Evolutionary conservation across 2,888 invertebrate genomes (phyloP).

Genomic region (Himalopsyche kuldschensis): DNA sequence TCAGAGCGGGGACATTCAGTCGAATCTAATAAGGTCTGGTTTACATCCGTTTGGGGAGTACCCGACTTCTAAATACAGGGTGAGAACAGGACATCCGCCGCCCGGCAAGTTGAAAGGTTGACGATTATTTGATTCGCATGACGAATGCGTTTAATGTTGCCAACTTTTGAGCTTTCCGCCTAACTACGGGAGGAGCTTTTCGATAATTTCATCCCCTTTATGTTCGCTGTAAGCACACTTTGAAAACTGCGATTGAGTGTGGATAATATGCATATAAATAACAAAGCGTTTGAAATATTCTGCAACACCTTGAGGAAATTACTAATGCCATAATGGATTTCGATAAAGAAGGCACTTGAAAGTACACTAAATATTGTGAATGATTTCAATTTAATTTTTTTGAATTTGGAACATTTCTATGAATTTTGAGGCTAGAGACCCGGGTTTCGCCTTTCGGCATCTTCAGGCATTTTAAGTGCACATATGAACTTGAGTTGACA

Average conservation of each 20-base stretch:
- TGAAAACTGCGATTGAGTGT: not conserved
- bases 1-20: not conserved
- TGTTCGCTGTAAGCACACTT: not conserved
- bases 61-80: not conserved
- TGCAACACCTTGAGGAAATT: not conserved
- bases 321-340: no score
- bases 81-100: constrained; percentile 38
- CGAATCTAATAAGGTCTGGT: not conserved
- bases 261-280: constrained; percentile 1
- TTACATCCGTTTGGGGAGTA: not conserved
- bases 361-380: no score
- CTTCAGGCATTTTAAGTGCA: no score
- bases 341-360: no score
- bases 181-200: not conserved
- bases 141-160: constrained; percentile 37
- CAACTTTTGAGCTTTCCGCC: not conserved
- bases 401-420: no score
- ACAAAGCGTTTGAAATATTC: not conserved
- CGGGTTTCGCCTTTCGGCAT: no score
- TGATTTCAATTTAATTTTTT: no score
- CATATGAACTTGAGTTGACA: no score
- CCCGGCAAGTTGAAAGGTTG: constrained; percentile 31
- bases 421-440: no score
- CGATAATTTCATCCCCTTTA: not conserved
- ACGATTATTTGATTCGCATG: constrained; percentile 36